Evolutionary conservation across 1,140 invertebrate species (phyloP).

Genomic region (Caerostris extrusa): DNA sequence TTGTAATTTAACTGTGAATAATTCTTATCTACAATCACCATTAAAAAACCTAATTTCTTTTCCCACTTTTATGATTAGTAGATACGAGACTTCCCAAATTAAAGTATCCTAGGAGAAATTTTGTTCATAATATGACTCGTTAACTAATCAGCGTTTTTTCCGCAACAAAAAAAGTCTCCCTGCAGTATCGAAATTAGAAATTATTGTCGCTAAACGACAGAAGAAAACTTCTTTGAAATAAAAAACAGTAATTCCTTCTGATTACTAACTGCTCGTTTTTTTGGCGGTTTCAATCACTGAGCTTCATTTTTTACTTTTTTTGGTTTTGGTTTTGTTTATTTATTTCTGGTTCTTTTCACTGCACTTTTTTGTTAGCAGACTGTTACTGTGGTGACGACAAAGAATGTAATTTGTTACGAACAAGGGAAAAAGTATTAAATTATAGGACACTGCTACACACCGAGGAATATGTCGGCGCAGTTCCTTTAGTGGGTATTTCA

Average conservation of each 20-base stretch:
- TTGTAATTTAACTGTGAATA: too few relatives aligned
- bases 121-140: not conserved
- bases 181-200: not conserved
- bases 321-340: too few relatives aligned
- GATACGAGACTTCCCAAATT: not conserved
- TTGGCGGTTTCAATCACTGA: slow-evolving; percentile 8
- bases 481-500: not conserved
- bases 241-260: slow-evolving; percentile 12
- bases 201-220: slow-evolving; percentile 24
- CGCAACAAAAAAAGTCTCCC: too few relatives aligned
- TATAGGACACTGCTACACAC: not conserved
- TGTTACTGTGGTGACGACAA: slow-evolving; percentile 2
- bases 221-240: not conserved
- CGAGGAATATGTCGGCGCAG: not conserved
- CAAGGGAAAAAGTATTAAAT: slow-evolving; percentile 23
- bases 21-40: too few relatives aligned
- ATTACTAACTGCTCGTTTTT: not conserved
- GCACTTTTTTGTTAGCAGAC: not conserved
- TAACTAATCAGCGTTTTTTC: not conserved
- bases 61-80: not conserved
- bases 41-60: too few relatives aligned
- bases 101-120: not conserved
- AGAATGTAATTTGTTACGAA: slow-evolving; percentile 2
- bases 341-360: too few relatives aligned
- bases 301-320: not conserved